phyloP scores from a whole-genome alignment of 2,113 vertebrate species.

The Colaptes auratus region DNA sequence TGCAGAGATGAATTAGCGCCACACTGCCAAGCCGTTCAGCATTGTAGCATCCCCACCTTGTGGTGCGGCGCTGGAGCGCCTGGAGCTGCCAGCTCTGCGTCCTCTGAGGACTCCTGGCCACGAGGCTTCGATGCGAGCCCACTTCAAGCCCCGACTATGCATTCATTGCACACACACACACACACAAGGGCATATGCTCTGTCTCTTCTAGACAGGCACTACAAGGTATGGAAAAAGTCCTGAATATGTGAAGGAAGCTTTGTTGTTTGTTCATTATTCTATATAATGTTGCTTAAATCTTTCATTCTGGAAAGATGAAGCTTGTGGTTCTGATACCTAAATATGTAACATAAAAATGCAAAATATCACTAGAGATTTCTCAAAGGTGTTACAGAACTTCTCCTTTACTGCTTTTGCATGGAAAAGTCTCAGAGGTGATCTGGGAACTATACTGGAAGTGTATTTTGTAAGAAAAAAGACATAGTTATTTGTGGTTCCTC shows the following conservation, averaged over 20 bases:
- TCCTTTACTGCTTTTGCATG: not conserved
- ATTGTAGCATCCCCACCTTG: constrained; percentile 68
- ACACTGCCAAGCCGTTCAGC: not conserved
- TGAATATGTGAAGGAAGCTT: not conserved
- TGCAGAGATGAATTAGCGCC: not conserved
- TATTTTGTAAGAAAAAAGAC: not conserved
- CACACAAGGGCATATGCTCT: fast-evolving
- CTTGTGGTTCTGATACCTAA: not conserved
- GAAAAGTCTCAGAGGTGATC: not conserved
- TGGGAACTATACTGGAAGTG: not conserved
- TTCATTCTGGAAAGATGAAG: not conserved
- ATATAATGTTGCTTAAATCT: not conserved
- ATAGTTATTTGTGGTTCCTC: not conserved
- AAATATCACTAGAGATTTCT: not conserved
- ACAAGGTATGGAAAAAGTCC: not conserved
- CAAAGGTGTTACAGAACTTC: not conserved
- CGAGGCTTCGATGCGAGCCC: fast-evolving
- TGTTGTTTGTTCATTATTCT: not conserved
- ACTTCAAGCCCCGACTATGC: not conserved
- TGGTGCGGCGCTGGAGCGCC: not conserved
- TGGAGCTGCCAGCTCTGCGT: not conserved
- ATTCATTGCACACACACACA: not conserved
- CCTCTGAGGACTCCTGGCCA: not conserved
- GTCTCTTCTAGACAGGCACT: fast-evolving
- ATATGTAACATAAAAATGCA: not conserved